phyloP scores from a whole-genome alignment of 2,113 vertebrate species.

The Tauraco erythrolophus region DNA sequence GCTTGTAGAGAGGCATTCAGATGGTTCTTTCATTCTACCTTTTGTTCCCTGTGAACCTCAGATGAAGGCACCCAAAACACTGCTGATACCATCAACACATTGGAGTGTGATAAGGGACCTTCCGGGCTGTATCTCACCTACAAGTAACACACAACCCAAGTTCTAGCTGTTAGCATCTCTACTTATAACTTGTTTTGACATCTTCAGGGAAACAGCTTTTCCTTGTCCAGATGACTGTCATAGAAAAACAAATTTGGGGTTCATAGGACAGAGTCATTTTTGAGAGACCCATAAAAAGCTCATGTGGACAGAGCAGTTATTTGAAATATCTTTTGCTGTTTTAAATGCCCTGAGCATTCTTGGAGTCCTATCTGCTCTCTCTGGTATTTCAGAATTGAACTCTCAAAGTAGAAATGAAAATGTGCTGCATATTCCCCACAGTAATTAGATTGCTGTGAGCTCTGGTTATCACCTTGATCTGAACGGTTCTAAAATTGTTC shows the following conservation, averaged over 20 bases:
- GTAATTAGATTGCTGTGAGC: neutral
- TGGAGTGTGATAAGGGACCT: constrained; percentile 4
- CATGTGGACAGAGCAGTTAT: neutral
- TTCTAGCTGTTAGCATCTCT: neutral
- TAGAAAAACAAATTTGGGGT: neutral
- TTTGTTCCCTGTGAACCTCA: neutral
- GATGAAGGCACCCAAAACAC: neutral
- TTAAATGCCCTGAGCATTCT: neutral
- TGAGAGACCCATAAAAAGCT: neutral
- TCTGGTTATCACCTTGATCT: neutral
- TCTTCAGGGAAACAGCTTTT: neutral
- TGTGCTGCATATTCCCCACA: neutral
- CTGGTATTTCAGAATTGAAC: neutral
- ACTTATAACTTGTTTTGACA: constrained; percentile 25
- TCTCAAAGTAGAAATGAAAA: neutral
- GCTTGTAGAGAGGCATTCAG: neutral
- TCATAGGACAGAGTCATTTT: neutral
- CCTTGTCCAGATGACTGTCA: neutral
- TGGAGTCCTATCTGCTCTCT: neutral
- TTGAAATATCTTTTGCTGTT: neutral
- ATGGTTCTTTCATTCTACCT: neutral
- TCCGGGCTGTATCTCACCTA: constrained; percentile 16
- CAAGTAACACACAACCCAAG: neutral
- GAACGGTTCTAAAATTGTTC: neutral
- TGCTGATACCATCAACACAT: constrained; percentile 8